Base-by-base conservation (phyloP, 2,888 invertebrate species). In the Sesia apiformis region DNA sequence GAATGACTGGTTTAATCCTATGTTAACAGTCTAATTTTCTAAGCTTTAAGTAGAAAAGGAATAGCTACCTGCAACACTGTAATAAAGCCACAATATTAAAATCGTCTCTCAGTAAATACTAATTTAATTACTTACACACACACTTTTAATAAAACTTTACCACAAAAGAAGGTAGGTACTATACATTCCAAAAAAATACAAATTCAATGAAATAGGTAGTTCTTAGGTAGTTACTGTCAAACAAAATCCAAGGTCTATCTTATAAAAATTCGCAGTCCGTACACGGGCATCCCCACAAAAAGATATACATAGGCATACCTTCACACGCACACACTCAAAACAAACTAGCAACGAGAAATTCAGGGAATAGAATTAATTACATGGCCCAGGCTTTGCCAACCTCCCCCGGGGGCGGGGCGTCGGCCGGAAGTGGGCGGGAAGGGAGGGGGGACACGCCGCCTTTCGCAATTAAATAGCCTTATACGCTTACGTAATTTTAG, bases 321-420 rank as follows among this genome's bases (percentile, higher is more conserved):
- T 53, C 58, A 38, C 8, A 39, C 49, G 49, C 49, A 39, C 49
- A 46, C 46, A 40, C 6, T 57, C 61, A 64, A 65, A 65, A 65
- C 64, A 66, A 66, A 68, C 65, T 62, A 39, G 50, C 50, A 38
- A 23, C 50, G 50, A 39, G 50, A 50, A 50, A 38, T 50, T 40
- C 52, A 39, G 63, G 64, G 71, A 74, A 77, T 78, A 74, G 76
- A 80, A 79, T 81, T 81, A 79, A 80, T 81, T 79, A 81, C 76
- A 74, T 60, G 53, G 38, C n/a, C 38, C 38, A 40, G 8, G 50
- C 50, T 54, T 53, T 56, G 56, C 54, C 39, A 50, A 38, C 46
- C 41, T 56, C 40, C 53, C 51, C 49, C 42, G 50, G 59, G 60
- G 61, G 57, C 54, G 51, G 62, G 61, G 63, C 62, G 56, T 52